Conservation (phyloP, 2,113 vertebrate species). For the Antigone vipio region DNA sequence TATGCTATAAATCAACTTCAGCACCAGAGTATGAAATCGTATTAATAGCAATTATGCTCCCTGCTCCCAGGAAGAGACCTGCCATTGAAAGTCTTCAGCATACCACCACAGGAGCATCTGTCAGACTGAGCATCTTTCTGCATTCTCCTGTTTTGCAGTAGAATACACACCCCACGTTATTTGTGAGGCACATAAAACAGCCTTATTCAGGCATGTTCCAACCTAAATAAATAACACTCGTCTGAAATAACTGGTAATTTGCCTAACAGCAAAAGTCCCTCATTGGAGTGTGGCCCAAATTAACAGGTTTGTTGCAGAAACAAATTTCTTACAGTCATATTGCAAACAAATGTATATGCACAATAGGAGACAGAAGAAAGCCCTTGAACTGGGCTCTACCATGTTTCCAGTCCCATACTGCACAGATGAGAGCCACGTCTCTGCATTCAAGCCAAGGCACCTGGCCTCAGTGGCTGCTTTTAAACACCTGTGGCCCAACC, state of each 20-base stretch:
- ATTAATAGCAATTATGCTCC: neutral
- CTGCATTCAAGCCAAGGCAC: neutral
- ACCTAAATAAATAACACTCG: neutral
- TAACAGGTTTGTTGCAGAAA: neutral
- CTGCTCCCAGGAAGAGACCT: neutral
- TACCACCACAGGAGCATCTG: neutral
- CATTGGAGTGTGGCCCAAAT: neutral
- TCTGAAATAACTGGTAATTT: neutral
- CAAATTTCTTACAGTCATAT: neutral
- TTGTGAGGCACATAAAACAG: neutral
- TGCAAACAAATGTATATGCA: neutral
- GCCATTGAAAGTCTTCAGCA: neutral
- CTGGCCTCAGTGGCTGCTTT: neutral
- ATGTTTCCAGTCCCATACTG: neutral
- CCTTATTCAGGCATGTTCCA: neutral
- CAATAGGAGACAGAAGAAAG: neutral
- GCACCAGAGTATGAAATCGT: neutral
- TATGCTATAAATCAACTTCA: neutral
- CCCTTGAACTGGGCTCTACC: neutral
- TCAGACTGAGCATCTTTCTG: neutral
- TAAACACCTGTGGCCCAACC: neutral
- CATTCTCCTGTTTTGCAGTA: neutral
- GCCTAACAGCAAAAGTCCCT: neutral
- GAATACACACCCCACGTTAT: neutral
- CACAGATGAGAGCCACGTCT: neutral